Evolutionary conservation across 1,140 invertebrate genomes (phyloP), one percentile per base, ranked within the genome.

Genomic region (Geopemphigus sp.): DNA sequence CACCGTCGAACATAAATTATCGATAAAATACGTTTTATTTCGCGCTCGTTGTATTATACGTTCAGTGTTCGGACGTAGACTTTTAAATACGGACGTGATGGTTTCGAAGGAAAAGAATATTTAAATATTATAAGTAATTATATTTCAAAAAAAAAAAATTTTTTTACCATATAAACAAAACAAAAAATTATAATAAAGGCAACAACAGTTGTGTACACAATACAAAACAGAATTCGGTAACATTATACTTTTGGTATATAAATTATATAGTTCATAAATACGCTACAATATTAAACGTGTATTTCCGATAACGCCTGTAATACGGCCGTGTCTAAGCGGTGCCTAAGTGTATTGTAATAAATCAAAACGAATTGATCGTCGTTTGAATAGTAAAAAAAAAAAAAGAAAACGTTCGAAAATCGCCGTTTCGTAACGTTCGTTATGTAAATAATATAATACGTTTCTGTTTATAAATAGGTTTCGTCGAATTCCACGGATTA

Each of bases 141-240:
- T 78, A 78, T 78, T 78, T 78, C 74, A 78, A 78, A 61, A 76
- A 78, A 54, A 72, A 47, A 39, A 39, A 4, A 4, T 39, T 39
- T 39, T 56, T 59, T 32, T 59, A 76, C 45, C 54, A 76, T 59
- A 76, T 59, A 76, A 76, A 76, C 56, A 61, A 39, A 72, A 72
- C 53, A 72, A 76, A 76, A 61, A 78, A 78, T 72, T 63, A 78
- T 78, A 78, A 78, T 78, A 78, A 78, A 78, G 74, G 74, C 74
- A 61, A 63, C 74, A 78, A 78, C 39, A 78, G 59, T 78, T 78
- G 57, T 61, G 59, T 78, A 78, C 74, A 78, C 47, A 61, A 78
- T 78, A 78, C 57, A 78, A 78, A 78, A 78, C 74, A 78, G 57
- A 78, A 47, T 61, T 78, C 74, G 74, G 74, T 78, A 78, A 61